Evolutionary conservation across 2,888 invertebrate species (phyloP).

Genomic region (Netelia virgata): DNA sequence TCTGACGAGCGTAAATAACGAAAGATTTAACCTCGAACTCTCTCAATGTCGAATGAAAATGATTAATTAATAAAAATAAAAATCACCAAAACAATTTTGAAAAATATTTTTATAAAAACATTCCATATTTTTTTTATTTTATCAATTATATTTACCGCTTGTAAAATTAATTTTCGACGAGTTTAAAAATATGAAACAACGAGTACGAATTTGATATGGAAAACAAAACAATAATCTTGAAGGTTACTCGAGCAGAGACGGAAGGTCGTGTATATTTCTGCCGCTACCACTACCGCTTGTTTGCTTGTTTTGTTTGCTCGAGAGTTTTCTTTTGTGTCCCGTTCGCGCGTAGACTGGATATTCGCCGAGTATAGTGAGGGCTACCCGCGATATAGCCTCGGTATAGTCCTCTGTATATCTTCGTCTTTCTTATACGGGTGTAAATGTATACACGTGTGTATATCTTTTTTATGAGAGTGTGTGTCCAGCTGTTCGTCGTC

Average conservation of each 20-base stretch:
- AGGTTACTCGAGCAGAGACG: background rate
- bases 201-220: no score
- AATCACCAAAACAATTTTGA: no score
- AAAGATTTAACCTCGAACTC: no score
- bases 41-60: background rate
- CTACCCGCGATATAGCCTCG: background rate
- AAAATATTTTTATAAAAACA: no score
- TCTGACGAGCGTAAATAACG: background rate
- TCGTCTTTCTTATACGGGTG: slow-evolving; percentile 14
- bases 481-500: slow-evolving; percentile 79
- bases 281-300: slow-evolving; percentile 68
- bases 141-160: no score
- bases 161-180: no score
- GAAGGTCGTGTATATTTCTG: background rate
- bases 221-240: no score
- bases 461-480: slow-evolving; percentile 66
- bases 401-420: slow-evolving; percentile 27
- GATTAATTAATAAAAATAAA: no score
- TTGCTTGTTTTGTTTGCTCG: slow-evolving; percentile 79
- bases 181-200: no score
- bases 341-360: slow-evolving; percentile 30
- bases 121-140: no score
- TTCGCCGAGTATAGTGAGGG: slow-evolving; percentile 5
- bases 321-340: slow-evolving; percentile 77
- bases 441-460: slow-evolving; percentile 21